Evolutionary conservation across 2,888 invertebrate species (phyloP), one percentile per base, ranked within the genome.

Genomic region (Branchellion lobata): DNA sequence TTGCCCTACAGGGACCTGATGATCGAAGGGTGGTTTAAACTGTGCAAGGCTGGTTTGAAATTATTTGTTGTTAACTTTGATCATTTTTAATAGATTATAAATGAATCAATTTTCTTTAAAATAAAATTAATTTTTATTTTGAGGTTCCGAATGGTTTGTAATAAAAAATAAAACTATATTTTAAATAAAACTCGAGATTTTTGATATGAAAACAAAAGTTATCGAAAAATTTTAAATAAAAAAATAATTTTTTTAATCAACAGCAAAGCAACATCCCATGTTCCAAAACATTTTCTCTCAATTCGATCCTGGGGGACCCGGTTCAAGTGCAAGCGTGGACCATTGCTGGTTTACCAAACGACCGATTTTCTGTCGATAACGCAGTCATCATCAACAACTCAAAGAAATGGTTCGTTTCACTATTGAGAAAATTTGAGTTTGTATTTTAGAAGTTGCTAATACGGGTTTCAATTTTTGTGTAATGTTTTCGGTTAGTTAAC

Each of bases 251-350:
- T 47, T 8, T 47, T 47, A 14, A 14, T 18, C 8, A 57, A 57
- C 61, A 91, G 81, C 87, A 90, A 31, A 88, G 92, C 79, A 88
- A 91, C 2, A 94, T 95, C 85, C 93, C 94, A 0, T 92, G 92
- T 85, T 93, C 94, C 0, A 89, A 90, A 33, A 88, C 89, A n/a
- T 96, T 92, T 86, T 91, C 91, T 40, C 91, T 96, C 79, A 91
- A 91, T 72, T 90, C 90, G 79, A 91, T 92, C 14, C 89, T 96
- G 79, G 95, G 95, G 0, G 91, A 93, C 31, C 94, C 95, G 82
- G 93, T 95, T 40, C 92, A 92, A 87, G 93, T 94, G 83, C 93
- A 94, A 88, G 91, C 92, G 81, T 94, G 94, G 94, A 92, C 92
- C 85, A 93, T 94, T 82, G 91, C 90, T 81, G 93, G 93, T 0